These are phyloP conservation scores for Caligus rogercresseyi DNA, from an alignment of 1,140 invertebrate genomes.

Conservation along the genomic window DNA sequence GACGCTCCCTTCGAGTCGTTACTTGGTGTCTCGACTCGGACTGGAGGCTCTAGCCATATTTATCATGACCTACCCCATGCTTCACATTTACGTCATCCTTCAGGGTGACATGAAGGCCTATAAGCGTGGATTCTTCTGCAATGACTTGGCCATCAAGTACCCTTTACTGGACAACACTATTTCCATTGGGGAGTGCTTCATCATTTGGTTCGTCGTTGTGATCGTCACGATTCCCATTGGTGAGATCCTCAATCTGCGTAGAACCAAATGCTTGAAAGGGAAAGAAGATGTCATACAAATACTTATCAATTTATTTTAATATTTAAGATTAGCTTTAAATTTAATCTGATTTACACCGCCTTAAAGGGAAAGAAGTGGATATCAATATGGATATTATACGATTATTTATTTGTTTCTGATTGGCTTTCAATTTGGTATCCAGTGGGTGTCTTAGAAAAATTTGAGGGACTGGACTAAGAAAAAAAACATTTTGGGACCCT, in stretches of 20 bases:
- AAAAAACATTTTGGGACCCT: too few species aligned
- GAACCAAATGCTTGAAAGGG: too few species aligned
- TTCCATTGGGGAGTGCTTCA: slow-evolving; percentile 10
- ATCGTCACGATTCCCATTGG: neutral
- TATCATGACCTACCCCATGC: neutral
- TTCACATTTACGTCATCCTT: slow-evolving; percentile 7
- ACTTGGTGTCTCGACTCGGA: neutral
- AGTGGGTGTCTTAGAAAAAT: too few species aligned
- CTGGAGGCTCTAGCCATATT: slow-evolving; percentile 9
- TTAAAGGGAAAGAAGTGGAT: too few species aligned
- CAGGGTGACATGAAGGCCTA: slow-evolving; percentile 27
- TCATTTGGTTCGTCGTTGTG: slow-evolving; percentile 8
- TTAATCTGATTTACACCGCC: too few species aligned
- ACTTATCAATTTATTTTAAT: neutral
- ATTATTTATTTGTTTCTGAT: too few species aligned
- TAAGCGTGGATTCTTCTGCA: slow-evolving; percentile 41
- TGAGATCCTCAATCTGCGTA: slow-evolving; percentile 6
- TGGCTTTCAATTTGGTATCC: too few species aligned
- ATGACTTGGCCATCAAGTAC: slow-evolving; percentile 40
- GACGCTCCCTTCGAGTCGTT: neutral
- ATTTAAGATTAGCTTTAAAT: too few species aligned
- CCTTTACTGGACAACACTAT: slow-evolving; percentile 32
- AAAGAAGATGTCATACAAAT: neutral
- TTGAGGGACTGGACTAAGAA: too few species aligned
- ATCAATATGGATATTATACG: too few species aligned